Evolutionary conservation across 2,113 vertebrate species (phyloP), one percentile per base, ranked within the genome.

Genomic region (Podilymbus podiceps): DNA sequence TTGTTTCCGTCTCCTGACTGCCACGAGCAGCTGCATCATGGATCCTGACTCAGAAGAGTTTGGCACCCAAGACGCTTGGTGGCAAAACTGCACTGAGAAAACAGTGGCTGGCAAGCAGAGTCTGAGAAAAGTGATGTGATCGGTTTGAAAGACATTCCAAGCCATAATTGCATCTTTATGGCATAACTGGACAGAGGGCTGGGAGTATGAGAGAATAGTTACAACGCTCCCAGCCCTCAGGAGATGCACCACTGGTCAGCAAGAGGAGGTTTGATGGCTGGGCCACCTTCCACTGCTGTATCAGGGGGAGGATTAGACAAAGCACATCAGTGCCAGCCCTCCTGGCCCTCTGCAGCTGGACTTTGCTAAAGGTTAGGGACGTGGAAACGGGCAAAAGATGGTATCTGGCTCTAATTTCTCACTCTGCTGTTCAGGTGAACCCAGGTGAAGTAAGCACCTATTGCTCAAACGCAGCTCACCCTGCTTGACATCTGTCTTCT

Each of bases 11-110:
- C 60, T 74, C 60, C 76, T 56, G 46, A 13, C 16, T 59, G 25
- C 42, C 73, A 33, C 0, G 0, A 91, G 56, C 12, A 55, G n/a
- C 47, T 12, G 1, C 38, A 15, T 30, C n/a, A n/a, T 38, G 62
- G 7, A 12, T 76, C n/a, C 52, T 47, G 44, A 38, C 44, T 56
- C 24, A 25, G 8, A 16, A 33, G 30, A 47, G 56, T 40, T 60
- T 73, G 63, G 35, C 27, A 64, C 33, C 28, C 56, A 63, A 55
- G 27, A 11, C 71, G 16, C 42, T 59, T 47, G 67, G 44, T 49
- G 64, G 19, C 46, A 85, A 82, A 85, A 47, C 1, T 2, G 3
- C 52, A 30, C n/a, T 90, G 21, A 64, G 77, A 74, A 78, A 42
- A 12, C 31, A 60, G n/a, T 10, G 38, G 5, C 22, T 28, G 13